A percentile compares a stretch with the other conserved stretches of the same genome.
phyloP scores from a whole-genome alignment of 2,797 vertebrate species.

The Epinephelus coioides region DNA sequence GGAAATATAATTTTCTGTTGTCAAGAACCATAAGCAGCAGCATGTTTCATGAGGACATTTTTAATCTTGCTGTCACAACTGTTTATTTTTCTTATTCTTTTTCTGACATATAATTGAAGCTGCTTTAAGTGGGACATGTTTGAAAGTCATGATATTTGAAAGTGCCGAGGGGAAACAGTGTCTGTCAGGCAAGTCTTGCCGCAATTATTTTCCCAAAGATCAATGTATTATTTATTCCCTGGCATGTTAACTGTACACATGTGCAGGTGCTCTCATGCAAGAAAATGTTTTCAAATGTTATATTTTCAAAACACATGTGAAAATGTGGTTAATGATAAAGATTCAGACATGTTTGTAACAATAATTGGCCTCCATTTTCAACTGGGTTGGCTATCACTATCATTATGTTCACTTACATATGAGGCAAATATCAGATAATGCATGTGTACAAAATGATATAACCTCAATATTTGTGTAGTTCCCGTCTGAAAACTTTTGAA shows the following conservation, averaged over 20 bases:
- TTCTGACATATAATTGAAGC: constrained; percentile 56
- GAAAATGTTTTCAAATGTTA: constrained; percentile 3
- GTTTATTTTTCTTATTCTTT: constrained; percentile 26
- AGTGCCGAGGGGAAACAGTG: neutral
- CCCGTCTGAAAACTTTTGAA: constrained; percentile 44
- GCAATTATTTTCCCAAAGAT: constrained; percentile 12
- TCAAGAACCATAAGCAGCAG: constrained; percentile 18
- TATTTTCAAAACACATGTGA: neutral
- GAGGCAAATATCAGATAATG: constrained; percentile 4
- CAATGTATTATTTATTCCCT: constrained; percentile 33
- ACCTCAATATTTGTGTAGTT: constrained; percentile 21
- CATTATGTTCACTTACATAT: neutral
- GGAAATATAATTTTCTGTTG: constrained; percentile 44
- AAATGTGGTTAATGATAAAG: neutral
- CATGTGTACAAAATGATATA: neutral
- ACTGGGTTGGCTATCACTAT: neutral
- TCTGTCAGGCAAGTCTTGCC: neutral
- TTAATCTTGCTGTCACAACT: constrained; percentile 57
- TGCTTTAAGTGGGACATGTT: constrained; percentile 66
- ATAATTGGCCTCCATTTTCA: neutral
- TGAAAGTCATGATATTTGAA: constrained; percentile 39
- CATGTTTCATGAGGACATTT: constrained; percentile 37
- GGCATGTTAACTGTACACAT: constrained; percentile 2
- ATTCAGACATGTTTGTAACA: neutral
- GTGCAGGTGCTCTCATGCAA: neutral